Base-by-base conservation (phyloP, 53 echinoderm and acorn worm genomes). In the Paracentrotus lividus region DNA sequence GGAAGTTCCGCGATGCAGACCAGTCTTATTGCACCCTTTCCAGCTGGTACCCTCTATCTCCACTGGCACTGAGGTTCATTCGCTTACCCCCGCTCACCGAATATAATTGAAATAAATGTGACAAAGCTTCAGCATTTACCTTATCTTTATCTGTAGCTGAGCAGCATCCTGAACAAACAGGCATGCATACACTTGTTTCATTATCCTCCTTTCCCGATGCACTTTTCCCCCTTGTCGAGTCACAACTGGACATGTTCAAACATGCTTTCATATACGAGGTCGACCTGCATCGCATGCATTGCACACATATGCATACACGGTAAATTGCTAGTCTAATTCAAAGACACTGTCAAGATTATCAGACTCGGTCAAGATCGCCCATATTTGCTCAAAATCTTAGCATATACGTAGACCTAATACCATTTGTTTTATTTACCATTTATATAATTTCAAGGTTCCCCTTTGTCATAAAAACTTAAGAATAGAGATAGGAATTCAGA, bases 211-310 rank as follows among this genome's bases (percentile, higher is more conserved):
- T 45, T 90, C 23, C 43, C 90, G 64, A 24, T 42, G 90, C 43
- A 61, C 90, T 90, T 90, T 90, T 42, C 61, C 16, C 66, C 90
- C 5, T 57, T 36, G 66, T 40, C 23, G 66, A 42, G 36, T 51
- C 88, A 55, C 49, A 34, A 29, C 64, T 65, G 66, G 90, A 65
- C 90, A 90, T 64, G 90, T 90, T 90, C 90, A 65, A 90, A 90
- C 90, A 90, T 47, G 90, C 90, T 90, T 65, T 42, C 64, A 42
- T 44, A 29, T 21, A 36, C 86, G 31, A 86, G 23, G 88, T 38
- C 33, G 51, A 53, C 88, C 53, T 23, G 56, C 88, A 56, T 49
- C 49, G 47, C 49, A 27, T 51, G 42, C 78, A 77, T 77, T 42
- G 64, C 64, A 9, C 24, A 20, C 9, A 26, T 49, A 12, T 27